Conservation (phyloP, 2,113 vertebrate genomes). For the Heloderma charlesbogerti region DNA sequence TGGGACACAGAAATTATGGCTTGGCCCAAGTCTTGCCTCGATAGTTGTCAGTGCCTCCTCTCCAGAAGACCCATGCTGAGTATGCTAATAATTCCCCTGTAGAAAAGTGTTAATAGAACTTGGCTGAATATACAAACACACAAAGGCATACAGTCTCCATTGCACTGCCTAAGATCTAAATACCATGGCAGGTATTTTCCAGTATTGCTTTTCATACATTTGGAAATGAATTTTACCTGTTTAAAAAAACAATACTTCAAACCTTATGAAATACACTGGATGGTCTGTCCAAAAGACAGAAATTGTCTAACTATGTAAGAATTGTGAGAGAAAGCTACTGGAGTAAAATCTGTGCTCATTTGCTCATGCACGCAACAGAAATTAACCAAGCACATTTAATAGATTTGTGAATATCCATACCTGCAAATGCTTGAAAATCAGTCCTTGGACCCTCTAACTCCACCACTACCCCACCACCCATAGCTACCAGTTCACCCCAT, state of each 20-base stretch:
- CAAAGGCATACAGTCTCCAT: not conserved
- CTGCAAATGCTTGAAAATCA: too few species aligned
- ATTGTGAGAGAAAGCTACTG: not conserved
- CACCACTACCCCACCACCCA: not conserved
- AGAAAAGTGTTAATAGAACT: not conserved
- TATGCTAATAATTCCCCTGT: accelerated
- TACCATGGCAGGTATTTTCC: not conserved
- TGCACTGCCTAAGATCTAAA: not conserved
- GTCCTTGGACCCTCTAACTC: not conserved
- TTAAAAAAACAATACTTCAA: not conserved
- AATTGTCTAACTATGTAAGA: not conserved
- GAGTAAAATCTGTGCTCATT: not conserved
- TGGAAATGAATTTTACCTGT: not conserved
- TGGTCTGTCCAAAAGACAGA: not conserved
- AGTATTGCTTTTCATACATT: not conserved
- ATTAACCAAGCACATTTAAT: not conserved
- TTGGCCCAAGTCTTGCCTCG: not conserved
- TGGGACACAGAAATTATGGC: constrained; percentile 9
- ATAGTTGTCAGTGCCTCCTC: not conserved
- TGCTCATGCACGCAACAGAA: not conserved
- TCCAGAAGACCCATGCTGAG: not conserved
- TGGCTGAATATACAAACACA: not conserved
- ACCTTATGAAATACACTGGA: not conserved
- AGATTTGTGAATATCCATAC: not conserved
- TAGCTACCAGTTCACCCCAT: not conserved